A percentile compares a stretch with the other conserved stretches of the same genome.
These are phyloP conservation scores for Copidosoma aretas DNA, from an alignment of 2,888 invertebrate species.

Conservation along the genomic window DNA sequence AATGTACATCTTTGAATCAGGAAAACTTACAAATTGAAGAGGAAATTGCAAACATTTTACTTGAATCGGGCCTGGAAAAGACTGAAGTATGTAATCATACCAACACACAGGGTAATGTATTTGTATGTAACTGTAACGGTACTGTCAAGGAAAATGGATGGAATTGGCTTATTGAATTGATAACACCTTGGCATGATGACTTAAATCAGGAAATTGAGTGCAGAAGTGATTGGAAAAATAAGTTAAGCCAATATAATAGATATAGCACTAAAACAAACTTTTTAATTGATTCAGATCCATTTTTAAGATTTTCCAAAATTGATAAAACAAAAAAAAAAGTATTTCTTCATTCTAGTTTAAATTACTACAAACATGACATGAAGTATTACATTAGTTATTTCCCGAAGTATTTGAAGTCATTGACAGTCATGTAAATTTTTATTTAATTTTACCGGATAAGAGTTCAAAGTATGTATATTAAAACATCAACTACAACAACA, in stretches of 20 bases:
- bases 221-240: slow-evolving; percentile 11
- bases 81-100: slow-evolving; percentile 37
- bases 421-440: slow-evolving; percentile 18
- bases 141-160: slow-evolving; percentile 6
- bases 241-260: slow-evolving; percentile 19
- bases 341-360: slow-evolving; percentile 36
- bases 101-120: slow-evolving; percentile 10
- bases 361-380: slow-evolving; percentile 50
- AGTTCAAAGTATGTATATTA: slow-evolving; percentile 3
- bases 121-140: slow-evolving; percentile 8
- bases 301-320: slow-evolving; percentile 42
- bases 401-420: slow-evolving; percentile 33
- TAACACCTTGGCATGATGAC: slow-evolving; percentile 35
- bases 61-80: slow-evolving; percentile 28
- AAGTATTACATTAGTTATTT: slow-evolving; percentile 49
- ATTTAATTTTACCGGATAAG: slow-evolving; percentile 8
- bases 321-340: slow-evolving; percentile 47
- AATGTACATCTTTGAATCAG: slow-evolving; percentile 4
- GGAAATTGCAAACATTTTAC: slow-evolving; percentile 30
- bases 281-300: slow-evolving; percentile 25
- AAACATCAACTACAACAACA: slow-evolving; percentile 3
- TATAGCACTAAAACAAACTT: slow-evolving; percentile 26
- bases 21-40: slow-evolving; percentile 22
- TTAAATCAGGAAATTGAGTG: slow-evolving; percentile 5
- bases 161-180: slow-evolving; percentile 32